Percentiles rank a stretch among this genome's conserved stretches.
phyloP scores from a whole-genome alignment of 2,888 invertebrate species.

The Entomobrya multifasciata region DNA sequence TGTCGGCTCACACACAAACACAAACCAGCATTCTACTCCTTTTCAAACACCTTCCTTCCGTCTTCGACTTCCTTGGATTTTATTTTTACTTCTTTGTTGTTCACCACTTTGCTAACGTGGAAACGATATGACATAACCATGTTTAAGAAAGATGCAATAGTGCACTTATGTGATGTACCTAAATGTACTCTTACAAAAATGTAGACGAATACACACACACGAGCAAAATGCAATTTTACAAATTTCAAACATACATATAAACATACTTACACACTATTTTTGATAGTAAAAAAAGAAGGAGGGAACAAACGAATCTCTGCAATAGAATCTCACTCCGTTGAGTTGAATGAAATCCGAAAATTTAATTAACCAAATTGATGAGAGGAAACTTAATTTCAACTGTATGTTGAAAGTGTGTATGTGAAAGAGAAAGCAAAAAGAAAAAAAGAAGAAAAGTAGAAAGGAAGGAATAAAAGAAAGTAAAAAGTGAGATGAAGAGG shows the following conservation, averaged over 20 bases:
- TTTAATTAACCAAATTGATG: conserved; percentile 75
- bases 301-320: not conserved
- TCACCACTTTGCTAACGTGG: conserved; percentile 1
- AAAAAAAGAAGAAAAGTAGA: conserved; percentile 22
- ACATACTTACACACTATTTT: too few relatives aligned
- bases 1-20: conserved; percentile 38
- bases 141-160: not conserved
- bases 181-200: too few relatives aligned
- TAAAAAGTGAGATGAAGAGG: conserved; percentile 48
- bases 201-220: not conserved
- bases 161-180: not conserved
- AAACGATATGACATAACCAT: too few relatives aligned
- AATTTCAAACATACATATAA: not conserved
- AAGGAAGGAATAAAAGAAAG: conserved; percentile 39
- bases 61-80: not conserved
- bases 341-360: conserved; percentile 75
- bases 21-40: conserved; percentile 26
- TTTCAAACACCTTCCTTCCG: conserved; percentile 63
- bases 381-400: conserved; percentile 73
- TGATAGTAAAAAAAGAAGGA: too few relatives aligned
- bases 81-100: conserved; percentile 17
- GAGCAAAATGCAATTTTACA: not conserved
- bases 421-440: conserved; percentile 2
- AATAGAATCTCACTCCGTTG: conserved; percentile 43
- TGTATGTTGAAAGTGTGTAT: not conserved